Base-by-base conservation (phyloP, 2,113 vertebrate species). In the Bolborhynchus lineola region DNA sequence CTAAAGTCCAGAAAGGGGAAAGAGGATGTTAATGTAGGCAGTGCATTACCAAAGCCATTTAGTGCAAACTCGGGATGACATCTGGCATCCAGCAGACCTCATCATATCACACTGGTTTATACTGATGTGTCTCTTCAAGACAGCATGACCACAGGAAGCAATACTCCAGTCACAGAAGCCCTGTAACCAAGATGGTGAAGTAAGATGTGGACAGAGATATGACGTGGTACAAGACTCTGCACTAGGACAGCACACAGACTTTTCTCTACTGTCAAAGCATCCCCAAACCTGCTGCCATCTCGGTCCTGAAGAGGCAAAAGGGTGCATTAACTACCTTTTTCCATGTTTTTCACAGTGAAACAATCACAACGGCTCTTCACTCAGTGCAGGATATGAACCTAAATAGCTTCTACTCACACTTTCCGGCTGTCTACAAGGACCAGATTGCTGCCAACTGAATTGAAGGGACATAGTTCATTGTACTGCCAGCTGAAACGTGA, bases 331-430 rank as follows among this genome's bases (percentile, higher is more conserved):
- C 11, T 11, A 31, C 10, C 31, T 42, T 82, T 72, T 72, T 39
- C 41, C 4, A 55, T 41, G 33, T 4, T 42, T 67, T 59, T 42
- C 85, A 39, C 20, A 35, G 17, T 26, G 29, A 69, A 64, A 37
- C 0, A 0, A 69, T 1, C 2, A 16, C 25, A 62, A 18, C 1
- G 10, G 9, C 29, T 50, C 52, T 3, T 0, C 21, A 69, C 50
- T 42, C 1, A 0, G n/a, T 39, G 37, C 49, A 65, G 41, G 39
- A 39, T 8, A 8, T 0, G 1, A 87, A 28, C 25, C 67, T 50
- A 35, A 60, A 68, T 5, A 18, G 50, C 59, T 90, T 47, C 62
- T 67, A 37, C 75, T 79, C 26, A 29, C 41, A 13, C 9, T 7
- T 62, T 41, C 42, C 44, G 39, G 76, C 81, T 80, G 41, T 74